Percentiles rank a stretch among this genome's conserved stretches.
Conservation (phyloP, 2,888 invertebrate genomes). For the Philereme vetulata region DNA sequence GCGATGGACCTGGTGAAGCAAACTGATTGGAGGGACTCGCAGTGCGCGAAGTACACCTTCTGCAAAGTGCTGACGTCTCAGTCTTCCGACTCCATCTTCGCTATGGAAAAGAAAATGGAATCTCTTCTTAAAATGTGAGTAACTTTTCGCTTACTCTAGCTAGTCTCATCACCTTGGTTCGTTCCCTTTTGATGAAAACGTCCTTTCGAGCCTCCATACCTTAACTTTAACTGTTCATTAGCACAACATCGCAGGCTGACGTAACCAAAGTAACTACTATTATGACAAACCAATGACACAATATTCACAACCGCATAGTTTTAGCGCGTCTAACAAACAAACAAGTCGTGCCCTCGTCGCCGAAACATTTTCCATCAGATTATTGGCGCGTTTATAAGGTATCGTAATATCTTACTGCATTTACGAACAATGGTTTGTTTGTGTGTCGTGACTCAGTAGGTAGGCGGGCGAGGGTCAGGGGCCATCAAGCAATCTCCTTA, state of each 20-base stretch:
- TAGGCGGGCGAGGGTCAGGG: slow-evolving; percentile 32
- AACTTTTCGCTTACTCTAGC: slow-evolving; percentile 20
- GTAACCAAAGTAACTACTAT: too few relatives aligned
- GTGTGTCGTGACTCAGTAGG: slow-evolving; percentile 34
- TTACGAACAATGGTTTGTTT: slow-evolving; percentile 22
- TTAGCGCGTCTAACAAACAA: neutral
- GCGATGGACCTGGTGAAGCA: slow-evolving; percentile 76
- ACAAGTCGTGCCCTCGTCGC: slow-evolving; percentile 2
- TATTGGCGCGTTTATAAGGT: slow-evolving; percentile 19
- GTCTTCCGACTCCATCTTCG: slow-evolving; percentile 86
- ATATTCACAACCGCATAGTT: too few relatives aligned
- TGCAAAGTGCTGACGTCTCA: slow-evolving; percentile 89
- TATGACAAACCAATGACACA: too few relatives aligned
- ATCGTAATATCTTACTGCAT: slow-evolving; percentile 14
- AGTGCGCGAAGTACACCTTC: slow-evolving; percentile 90
- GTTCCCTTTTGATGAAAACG: too few relatives aligned
- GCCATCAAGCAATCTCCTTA: slow-evolving; percentile 25
- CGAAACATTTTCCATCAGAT: slow-evolving; percentile 21
- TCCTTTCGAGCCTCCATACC: too few relatives aligned
- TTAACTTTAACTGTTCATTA: too few relatives aligned
- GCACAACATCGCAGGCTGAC: too few relatives aligned
- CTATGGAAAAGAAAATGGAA: slow-evolving; percentile 93
- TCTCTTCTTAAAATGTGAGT: slow-evolving; percentile 89
- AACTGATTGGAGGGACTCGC: slow-evolving; percentile 89
- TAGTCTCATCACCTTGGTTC: too few relatives aligned